Evolutionary conservation across 2,888 invertebrate species (phyloP), one percentile per base, ranked within the genome.

Genomic region (Sminthurides aquaticus): DNA sequence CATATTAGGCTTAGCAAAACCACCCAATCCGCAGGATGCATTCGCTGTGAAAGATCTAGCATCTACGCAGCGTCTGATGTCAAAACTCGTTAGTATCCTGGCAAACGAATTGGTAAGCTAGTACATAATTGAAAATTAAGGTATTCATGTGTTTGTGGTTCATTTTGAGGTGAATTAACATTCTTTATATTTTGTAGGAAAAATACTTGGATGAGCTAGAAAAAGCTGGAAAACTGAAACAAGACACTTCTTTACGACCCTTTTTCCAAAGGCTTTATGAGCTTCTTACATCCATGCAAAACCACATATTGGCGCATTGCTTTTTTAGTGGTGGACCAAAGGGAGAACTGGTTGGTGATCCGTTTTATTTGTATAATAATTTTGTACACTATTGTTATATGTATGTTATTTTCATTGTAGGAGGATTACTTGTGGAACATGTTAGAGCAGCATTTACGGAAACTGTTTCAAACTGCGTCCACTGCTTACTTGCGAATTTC

Each of bases 241-340:
- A 64, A 66, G 66, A 52, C 52, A 3, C 67, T 69, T 48, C 66
- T 68, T 49, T 67, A 68, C 49, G 64, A 20, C 22, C 20, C 8
- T 52, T 52, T 15, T 5, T 52, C 20, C 20, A 52, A 22, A 8
- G 68, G 62, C 77, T 85, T 0, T 80, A 82, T 67, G 79, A 81
- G 64, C 77, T 85, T 18, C 77, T 85, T 11, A 81, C 83, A 1
- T 82, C 83, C 1, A 77, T 85, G 28, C 85, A 85, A 75, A 84
- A 83, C 75, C 85, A 85, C 75, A 77, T 85, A 69, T 77, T 85
- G 65, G 82, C 84, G 0, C 82, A 81, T 73, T 82, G 82, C 70
- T 77, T 69, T 29, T 70, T 68, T 52, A 26, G 27, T 24, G 57
- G 62, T 15, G 67, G 65, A 34, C 15, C 59, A 34, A 24, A 54